Evolutionary conservation across 2,888 invertebrate species (phyloP), one percentile per base, ranked within the genome.

Genomic region (Eupithecia dodoneata): DNA sequence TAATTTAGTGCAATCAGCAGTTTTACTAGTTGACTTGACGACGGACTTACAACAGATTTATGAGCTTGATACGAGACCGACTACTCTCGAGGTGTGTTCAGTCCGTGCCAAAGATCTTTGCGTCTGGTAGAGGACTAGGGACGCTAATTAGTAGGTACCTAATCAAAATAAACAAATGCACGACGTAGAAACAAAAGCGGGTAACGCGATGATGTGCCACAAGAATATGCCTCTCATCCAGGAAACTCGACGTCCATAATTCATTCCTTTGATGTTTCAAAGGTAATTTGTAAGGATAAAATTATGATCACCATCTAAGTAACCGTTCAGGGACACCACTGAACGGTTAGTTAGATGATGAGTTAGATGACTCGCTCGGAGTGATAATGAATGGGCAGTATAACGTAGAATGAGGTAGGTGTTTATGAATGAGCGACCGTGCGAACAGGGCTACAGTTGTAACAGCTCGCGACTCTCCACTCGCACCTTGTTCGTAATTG

Each of bases 391-490:
- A 78, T 73, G 67, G 59, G 59, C 41, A 47, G 47, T 55, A 52
- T 71, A 59, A 47, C 69, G 66, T 74, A 72, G 72, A 73, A 70
- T 77, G 75, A 70, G 69, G 70, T 52, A 49, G 47, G 12, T 77
- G 42, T 75, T 78, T 71, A 78, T 78, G 78, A 78, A 75, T 78
- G 73, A 55, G 75, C 47, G 75, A 75, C 67, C 78, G 78, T 78
- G 75, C 67, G 78, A 78, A 75, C 78, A 71, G 66, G 47, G 66
- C 52, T 73, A 52, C 52, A 49, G 49, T 4, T 52, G 5, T n/a
- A 52, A 52, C 52, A 15, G n/a, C 15, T 49, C 55, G 42, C 5
- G 76, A 49, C 72, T 69, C 69, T n/a, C 63, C 63, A 70, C 18
- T 71, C 42, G 30, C 47, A 65, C 44, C 52, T 45, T 18, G 69